Conservation (phyloP, 37 sponge, comb jelly and placozoan genomes). For the Aplysina aerophoba region DNA sequence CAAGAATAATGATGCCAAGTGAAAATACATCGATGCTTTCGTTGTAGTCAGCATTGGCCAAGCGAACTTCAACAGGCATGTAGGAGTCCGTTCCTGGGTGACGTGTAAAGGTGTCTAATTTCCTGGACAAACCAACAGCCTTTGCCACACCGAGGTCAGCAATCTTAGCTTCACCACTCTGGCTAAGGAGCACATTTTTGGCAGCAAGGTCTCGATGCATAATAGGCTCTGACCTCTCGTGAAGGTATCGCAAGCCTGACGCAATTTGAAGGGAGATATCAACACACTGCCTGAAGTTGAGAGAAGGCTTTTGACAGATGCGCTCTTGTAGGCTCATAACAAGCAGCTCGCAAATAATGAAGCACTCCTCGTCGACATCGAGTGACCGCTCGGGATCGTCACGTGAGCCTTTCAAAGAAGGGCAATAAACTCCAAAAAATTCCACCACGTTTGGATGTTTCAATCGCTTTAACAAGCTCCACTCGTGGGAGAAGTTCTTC, state of each 20-base stretch:
- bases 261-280: slow-evolving; percentile 53
- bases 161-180: slow-evolving; percentile 63
- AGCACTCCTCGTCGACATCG: slow-evolving; percentile 23
- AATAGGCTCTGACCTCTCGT: slow-evolving; percentile 65
- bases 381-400: slow-evolving; percentile 8
- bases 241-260: slow-evolving; percentile 70
- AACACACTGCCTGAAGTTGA: slow-evolving; percentile 53
- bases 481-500: slow-evolving; percentile 48
- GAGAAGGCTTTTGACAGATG: slow-evolving; percentile 24
- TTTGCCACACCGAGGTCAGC: slow-evolving; percentile 80
- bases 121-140: not conserved
- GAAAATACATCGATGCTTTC: slow-evolving; percentile 67
- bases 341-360: slow-evolving; percentile 66
- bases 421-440: slow-evolving; percentile 60
- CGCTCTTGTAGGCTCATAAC: slow-evolving; percentile 46
- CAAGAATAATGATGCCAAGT: slow-evolving; percentile 68
- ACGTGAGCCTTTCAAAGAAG: not conserved
- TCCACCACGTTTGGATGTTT: slow-evolving; percentile 85
- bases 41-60: slow-evolving; percentile 27
- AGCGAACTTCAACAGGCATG: slow-evolving; percentile 71
- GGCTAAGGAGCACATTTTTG: slow-evolving; percentile 72
- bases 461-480: slow-evolving; percentile 36
- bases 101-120: slow-evolving; percentile 39
- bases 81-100: slow-evolving; percentile 74
- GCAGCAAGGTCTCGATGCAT: slow-evolving; percentile 76